Conservation (phyloP, 2,113 vertebrate species). For the Motacilla tschutschensis region DNA sequence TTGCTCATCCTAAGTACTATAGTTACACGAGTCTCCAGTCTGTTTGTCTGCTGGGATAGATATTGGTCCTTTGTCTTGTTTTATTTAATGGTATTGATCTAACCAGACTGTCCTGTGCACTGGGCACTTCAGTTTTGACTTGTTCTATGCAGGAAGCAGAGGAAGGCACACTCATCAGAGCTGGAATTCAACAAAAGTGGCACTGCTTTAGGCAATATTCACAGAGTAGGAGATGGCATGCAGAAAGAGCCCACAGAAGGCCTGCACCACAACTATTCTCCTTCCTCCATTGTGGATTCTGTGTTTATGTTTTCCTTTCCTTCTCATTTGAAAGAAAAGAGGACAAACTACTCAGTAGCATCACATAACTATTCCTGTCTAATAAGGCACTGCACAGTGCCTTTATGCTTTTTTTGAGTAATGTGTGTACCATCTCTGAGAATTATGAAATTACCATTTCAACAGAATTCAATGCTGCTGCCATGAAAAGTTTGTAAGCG, state of each 20-base stretch:
- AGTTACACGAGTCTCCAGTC: background rate
- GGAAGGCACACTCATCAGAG: background rate
- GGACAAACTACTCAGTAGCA: slow-evolving; percentile 10
- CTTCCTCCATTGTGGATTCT: background rate
- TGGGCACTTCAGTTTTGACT: background rate
- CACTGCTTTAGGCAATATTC: background rate
- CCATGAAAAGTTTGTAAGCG: slow-evolving; percentile 58
- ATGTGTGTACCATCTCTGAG: slow-evolving; percentile 46
- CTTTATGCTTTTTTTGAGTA: slow-evolving; percentile 44
- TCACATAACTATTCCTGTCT: slow-evolving; percentile 23
- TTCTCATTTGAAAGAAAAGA: slow-evolving; percentile 48
- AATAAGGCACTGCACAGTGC: slow-evolving; percentile 25
- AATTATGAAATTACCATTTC: slow-evolving; percentile 60
- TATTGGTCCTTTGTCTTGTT: background rate
- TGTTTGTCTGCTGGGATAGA: background rate
- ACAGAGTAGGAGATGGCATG: background rate
- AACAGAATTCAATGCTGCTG: slow-evolving; percentile 47
- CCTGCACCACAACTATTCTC: background rate
- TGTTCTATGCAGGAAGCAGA: background rate
- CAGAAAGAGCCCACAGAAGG: background rate
- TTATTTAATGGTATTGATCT: background rate
- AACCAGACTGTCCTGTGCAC: background rate
- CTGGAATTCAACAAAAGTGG: background rate
- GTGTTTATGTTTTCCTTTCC: slow-evolving; percentile 50
- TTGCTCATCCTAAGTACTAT: background rate